Percentiles rank a stretch among this genome's conserved stretches.
These are phyloP conservation scores for Poecile atricapillus DNA, from an alignment of 2,113 vertebrate species.

Conservation along the genomic window DNA sequence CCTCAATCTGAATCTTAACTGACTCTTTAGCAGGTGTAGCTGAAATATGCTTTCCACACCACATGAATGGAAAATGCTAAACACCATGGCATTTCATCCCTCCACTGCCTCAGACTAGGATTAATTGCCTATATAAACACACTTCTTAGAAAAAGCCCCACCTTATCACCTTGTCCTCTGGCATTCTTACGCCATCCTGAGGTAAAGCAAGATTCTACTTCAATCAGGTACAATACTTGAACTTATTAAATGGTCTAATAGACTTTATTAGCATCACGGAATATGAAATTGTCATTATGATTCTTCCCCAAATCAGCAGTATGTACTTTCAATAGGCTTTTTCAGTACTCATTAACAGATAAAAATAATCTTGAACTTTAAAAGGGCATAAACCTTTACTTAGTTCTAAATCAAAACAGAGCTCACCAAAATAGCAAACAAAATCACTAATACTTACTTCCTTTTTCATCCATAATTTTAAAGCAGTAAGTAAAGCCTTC, in stretches of 20 bases:
- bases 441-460: conserved; percentile 78
- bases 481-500: conserved; percentile 91
- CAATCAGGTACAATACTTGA: background rate
- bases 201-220: background rate
- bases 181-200: background rate
- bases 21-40: background rate
- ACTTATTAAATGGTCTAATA: background rate
- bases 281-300: background rate
- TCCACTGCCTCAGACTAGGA: background rate
- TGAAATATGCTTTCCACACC: background rate
- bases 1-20: background rate
- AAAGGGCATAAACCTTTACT: background rate
- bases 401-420: background rate
- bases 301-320: background rate
- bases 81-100: background rate
- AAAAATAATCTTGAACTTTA: background rate
- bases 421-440: background rate
- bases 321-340: background rate
- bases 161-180: background rate
- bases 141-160: background rate
- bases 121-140: background rate
- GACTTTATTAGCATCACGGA: background rate
- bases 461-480: conserved; percentile 95
- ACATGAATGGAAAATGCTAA: background rate
- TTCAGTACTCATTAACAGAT: background rate